Evolutionary conservation across 2,113 vertebrate genomes (phyloP), one percentile per base, ranked within the genome.

Genomic region (Gambusia affinis): DNA sequence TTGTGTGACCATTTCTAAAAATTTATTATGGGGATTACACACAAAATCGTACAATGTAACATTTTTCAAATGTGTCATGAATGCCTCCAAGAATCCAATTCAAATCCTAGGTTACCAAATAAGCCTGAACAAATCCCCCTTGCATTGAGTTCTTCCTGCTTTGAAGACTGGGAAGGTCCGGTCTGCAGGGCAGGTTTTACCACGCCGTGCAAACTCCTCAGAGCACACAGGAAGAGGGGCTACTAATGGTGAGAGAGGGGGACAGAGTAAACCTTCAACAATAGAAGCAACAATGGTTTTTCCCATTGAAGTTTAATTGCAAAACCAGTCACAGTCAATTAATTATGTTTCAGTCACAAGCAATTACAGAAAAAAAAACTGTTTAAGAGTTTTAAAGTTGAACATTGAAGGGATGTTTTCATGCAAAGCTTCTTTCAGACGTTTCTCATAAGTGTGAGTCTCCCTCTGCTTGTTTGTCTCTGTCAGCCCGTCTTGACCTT

Each of bases 1-100:
- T 92, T 90, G 42, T 29, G 90, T 92, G 92, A 91, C 93, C 87
- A 92, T 87, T 93, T 92, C 88, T 82, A 85, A 91, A 57, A 90
- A 95, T 88, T 90, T 94, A 95, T 94, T 94, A 94, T 93, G 92
- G 93, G 93, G 94, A 95, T 95, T 95, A 95, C 91, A 94, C 93
- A 93, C 90, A 88, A 90, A 93, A 92, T 94, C 91, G 88, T 89
- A 95, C 94, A 95, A 94, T 94, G 92, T 92, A 91, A 94, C 90
- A 89, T 94, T 94, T 57, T 94, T 89, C 91, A 94, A 94, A 94
- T 93, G 92, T 94, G 93, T 94, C 91, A 90, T 95, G 91, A 93
- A 93, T 94, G 94, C 92, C 89, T 94, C 91, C 91, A 88, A 91
- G 91, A 95, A 94, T 93, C 91, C 94, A 94, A 95, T 95, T 95